Evolutionary conservation across 2,797 vertebrate genomes (phyloP), one percentile per base, ranked within the genome.

Genomic region (Lacerta bilineata): DNA sequence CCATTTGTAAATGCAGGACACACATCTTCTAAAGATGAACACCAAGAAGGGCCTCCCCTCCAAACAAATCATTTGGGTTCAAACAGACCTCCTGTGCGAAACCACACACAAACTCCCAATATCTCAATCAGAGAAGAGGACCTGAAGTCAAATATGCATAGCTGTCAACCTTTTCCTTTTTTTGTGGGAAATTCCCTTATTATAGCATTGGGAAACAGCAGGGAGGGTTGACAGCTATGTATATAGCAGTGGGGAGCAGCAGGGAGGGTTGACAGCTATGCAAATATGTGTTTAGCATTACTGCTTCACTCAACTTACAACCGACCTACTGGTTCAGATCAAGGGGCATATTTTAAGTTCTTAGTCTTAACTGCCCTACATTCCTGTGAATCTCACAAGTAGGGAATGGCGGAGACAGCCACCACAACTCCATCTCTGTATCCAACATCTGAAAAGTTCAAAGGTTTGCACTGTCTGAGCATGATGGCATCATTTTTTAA

Each of bases 391-490:
- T 55, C 50, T 74, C 11, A 39, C 23, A 59, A 55, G 13, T 27
- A n/a, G 29, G 41, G n/a, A 29, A 72, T 2, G 11, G 23, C 13
- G 41, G 68, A 72, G 18, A 55, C 3, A 72, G 10, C 10, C 20
- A 7, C 5, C n/a, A 9, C 25, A 55, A 55, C 13, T 10, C 68
- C 46, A 33, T 18, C 1, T 18, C 17, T 18, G 8, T 1, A 11
- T 2, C 55, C 15, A 27, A 7, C 41, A 55, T 50, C 46, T 39
- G 4, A 27, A 50, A 23, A 8, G 33, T 50, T 18, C 6, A 25
- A n/a, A 9, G 0, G 59, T 0, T 7, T 17, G 9, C 25, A 33
- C 1, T 25, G 1, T 20, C 43, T 71, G 9, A 71, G 36, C 15
- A 71, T 3, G 17, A 17, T 7, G 0, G 20, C 4, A 5, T 29